A percentile compares a stretch with the other conserved stretches of the same genome.
Evolutionary conservation across 2,797 vertebrate species (phyloP).

Genomic region (Nannoperca obscura): DNA sequence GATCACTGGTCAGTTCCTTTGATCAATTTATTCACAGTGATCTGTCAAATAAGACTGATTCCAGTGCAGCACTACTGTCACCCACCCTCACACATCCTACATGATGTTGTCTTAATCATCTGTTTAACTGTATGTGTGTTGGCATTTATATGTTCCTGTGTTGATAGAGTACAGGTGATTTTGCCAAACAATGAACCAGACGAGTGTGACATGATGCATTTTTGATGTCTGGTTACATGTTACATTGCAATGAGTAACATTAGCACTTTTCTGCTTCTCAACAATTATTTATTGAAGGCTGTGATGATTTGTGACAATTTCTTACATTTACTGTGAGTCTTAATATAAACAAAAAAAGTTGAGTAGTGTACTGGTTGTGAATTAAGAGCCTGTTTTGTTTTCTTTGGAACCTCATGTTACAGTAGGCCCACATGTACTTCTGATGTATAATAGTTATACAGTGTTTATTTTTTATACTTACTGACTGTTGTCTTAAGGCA

Average conservation of each 20-base stretch:
- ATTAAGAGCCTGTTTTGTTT: constrained; percentile 28
- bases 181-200: not conserved
- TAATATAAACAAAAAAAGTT: constrained; percentile 16
- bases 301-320: constrained; percentile 40
- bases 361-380: constrained; percentile 19
- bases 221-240: not conserved
- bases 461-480: constrained; percentile 48
- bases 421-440: constrained; percentile 10
- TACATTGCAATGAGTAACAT: constrained; percentile 29
- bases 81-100: not conserved
- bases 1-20: constrained; percentile 9
- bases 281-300: constrained; percentile 33
- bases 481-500: constrained; percentile 27
- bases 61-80: constrained; percentile 10
- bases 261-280: constrained; percentile 61
- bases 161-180: not conserved
- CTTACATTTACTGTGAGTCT: constrained; percentile 62
- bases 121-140: constrained; percentile 4
- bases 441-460: constrained; percentile 32
- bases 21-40: constrained; percentile 3
- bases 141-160: not conserved
- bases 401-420: constrained; percentile 32
- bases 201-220: constrained; percentile 3
- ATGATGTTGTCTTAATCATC: not conserved
- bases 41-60: constrained; percentile 15